Evolutionary conservation across 2,797 vertebrate species (phyloP).

Genomic region (Diceros bicornis): DNA sequence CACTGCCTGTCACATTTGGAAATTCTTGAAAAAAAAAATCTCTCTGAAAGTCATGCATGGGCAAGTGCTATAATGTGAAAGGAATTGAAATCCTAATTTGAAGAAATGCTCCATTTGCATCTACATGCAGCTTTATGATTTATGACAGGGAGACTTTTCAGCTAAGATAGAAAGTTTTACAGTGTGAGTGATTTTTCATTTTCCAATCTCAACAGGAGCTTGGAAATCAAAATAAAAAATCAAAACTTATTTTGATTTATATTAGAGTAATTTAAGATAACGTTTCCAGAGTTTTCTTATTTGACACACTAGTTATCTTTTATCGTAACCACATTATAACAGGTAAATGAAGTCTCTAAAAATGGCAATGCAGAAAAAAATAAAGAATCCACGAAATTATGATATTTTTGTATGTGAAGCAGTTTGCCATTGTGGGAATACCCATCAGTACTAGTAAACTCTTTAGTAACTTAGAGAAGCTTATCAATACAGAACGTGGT

Average conservation of each 20-base stretch:
- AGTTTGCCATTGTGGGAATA: neutral
- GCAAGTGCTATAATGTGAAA: conserved; percentile 76
- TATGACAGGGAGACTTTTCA: conserved; percentile 61
- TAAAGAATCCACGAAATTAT: neutral
- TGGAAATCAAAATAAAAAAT: conserved; percentile 69
- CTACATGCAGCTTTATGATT: conserved; percentile 60
- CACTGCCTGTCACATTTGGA: conserved; percentile 52
- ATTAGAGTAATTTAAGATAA: conserved; percentile 30
- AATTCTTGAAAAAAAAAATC: conserved; percentile 13
- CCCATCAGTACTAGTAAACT: neutral
- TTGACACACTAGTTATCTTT: neutral
- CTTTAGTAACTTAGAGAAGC: neutral
- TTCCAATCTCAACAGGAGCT: conserved; percentile 68
- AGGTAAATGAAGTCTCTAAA: neutral
- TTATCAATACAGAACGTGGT: neutral
- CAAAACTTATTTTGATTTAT: conserved; percentile 5
- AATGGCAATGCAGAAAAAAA: neutral
- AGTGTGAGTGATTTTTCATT: conserved; percentile 73
- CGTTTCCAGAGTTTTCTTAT: conserved; percentile 6
- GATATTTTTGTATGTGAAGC: neutral
- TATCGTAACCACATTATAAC: neutral
- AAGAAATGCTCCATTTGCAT: conserved; percentile 76
- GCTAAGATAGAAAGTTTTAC: conserved; percentile 51
- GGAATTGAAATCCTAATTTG: conserved; percentile 82
- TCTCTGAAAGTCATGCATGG: conserved; percentile 71